Conservation (phyloP, 2,888 invertebrate species). For the Xylocampa areola region DNA sequence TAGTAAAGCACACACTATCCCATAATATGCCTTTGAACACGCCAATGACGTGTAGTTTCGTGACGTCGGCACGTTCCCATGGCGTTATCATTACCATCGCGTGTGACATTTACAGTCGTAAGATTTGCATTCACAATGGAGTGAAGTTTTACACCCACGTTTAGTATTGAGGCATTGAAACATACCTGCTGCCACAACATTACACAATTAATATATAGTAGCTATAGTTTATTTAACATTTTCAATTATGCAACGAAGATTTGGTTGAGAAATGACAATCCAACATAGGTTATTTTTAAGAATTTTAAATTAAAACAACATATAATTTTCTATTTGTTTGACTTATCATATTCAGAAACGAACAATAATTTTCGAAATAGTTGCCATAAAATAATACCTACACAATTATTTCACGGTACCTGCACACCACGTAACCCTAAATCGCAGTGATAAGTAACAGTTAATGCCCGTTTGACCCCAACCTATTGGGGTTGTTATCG, state of each 20-base stretch:
- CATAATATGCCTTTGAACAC: constrained; percentile 6
- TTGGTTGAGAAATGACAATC: too few species aligned
- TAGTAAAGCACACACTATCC: neutral
- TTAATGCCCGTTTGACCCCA: constrained; percentile 45
- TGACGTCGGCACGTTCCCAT: constrained; percentile 29
- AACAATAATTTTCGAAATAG: too few species aligned
- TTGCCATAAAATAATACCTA: neutral
- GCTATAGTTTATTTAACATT: too few species aligned
- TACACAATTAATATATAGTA: too few species aligned
- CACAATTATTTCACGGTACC: constrained; percentile 2
- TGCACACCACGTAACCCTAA: constrained; percentile 14
- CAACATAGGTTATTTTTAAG: too few species aligned
- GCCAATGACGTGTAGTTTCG: constrained; percentile 30
- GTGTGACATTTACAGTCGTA: constrained; percentile 21
- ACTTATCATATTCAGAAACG: too few species aligned
- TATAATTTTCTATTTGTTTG: too few species aligned
- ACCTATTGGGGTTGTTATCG: constrained; percentile 60
- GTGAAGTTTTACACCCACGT: neutral
- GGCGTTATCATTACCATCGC: constrained; percentile 19
- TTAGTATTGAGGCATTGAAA: neutral
- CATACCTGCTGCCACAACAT: neutral
- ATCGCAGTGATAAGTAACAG: constrained; percentile 29
- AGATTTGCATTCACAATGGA: constrained; percentile 18
- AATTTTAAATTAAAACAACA: too few species aligned
- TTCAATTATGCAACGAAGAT: too few species aligned